Base-by-base conservation (phyloP, 2,888 invertebrate genomes). In the Lasioglossum lativentre region DNA sequence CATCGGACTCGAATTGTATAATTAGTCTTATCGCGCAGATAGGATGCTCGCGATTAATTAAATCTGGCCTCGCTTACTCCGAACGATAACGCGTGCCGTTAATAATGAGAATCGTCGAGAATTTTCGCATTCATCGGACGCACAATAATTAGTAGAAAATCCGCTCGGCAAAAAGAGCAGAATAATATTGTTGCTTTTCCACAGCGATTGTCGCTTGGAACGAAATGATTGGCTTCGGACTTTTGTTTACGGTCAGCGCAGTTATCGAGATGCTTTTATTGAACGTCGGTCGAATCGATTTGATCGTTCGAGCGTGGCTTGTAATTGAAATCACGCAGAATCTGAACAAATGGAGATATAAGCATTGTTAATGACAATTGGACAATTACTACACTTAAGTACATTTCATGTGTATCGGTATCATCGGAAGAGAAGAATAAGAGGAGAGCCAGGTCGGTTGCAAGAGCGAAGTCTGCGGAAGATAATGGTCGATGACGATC, bases 401-500 rank as follows among this genome's bases (percentile, higher is more conserved):
- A 27, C 27, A 1, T 12, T 59, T 59, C 14, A 2, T 12, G 27
- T n/a, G n/a, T 45, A 45, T 45, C 45, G 16, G 45, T 45, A 19
- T 45, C 45, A 16, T 45, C 16, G 45, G 4, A 5, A 16, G 16
- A 45, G 66, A 66, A 16, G 10, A 23, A 68, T 12, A 19, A 38
- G 34, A 38, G 68, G 34, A 38, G 68, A 38, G 10, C 38, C 27
- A 14, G 14, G 40, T 56, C 16, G 68, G 16, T 75, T 52, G 5
- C 56, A 27, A 75, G 30, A 8, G 30, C 38, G 78, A 42, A 70
- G 77, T 52, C 70, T 59, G 16, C 4, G 63, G 27, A 16, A 30
- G 72, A 80, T 80, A 80, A 84, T 59, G 59, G 66, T n/a, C 66
- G 87, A 87, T 85, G 78, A 73, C 52, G 38, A 82, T 80, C 75